These are phyloP conservation scores for Gobio occitaniae DNA, from an alignment of 2,797 vertebrate genomes.

Conservation along the genomic window DNA sequence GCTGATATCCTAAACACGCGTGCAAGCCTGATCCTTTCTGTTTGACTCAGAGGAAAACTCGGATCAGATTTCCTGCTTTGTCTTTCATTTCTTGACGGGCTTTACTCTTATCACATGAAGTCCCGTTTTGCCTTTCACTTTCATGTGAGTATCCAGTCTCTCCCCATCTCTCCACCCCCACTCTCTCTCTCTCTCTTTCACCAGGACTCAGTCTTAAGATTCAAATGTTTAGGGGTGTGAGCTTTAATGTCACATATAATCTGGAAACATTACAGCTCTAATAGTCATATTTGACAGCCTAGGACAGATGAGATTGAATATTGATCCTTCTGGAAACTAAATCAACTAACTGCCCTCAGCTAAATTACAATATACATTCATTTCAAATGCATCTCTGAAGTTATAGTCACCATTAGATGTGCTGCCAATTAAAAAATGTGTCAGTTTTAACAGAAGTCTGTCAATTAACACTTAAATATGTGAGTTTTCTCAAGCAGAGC, in stretches of 20 bases:
- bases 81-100: constrained; percentile 64
- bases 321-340: constrained; percentile 22
- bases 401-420: constrained; percentile 28
- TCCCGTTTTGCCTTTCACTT: constrained; percentile 66
- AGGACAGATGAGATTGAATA: constrained; percentile 22
- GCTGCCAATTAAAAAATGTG: constrained; percentile 51
- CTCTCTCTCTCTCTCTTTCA: constrained; percentile 22
- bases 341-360: constrained; percentile 11
- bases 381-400: constrained; percentile 34
- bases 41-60: constrained; percentile 65
- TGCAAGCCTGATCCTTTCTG: constrained; percentile 66
- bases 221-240: constrained; percentile 60
- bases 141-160: constrained; percentile 45
- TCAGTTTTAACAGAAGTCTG: constrained; percentile 22
- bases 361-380: constrained; percentile 13
- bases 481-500: constrained; percentile 16
- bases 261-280: constrained; percentile 23
- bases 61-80: constrained; percentile 70
- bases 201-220: constrained; percentile 16
- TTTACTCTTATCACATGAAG: constrained; percentile 70
- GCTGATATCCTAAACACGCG: constrained; percentile 71
- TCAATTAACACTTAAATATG: constrained; percentile 44
- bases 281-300: constrained; percentile 28
- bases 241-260: constrained; percentile 42
- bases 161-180: constrained; percentile 34